Conservation (phyloP, 2,113 vertebrate species). For the Eulemur rufifrons region DNA sequence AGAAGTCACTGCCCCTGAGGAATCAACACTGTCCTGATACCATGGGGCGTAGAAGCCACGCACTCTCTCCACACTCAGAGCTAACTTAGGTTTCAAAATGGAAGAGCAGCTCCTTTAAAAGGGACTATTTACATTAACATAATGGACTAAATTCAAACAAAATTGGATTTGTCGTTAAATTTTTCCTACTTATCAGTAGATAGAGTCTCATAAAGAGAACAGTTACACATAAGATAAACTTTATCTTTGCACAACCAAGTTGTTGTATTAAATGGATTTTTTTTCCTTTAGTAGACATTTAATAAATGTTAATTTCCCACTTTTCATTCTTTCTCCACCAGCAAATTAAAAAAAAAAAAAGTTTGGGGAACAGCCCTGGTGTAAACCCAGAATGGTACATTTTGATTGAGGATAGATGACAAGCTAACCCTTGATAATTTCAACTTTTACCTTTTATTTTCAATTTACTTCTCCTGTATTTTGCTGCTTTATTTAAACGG, state of each 20-base stretch:
- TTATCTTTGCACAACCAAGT: background rate
- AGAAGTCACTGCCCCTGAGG: background rate
- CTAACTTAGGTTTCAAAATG: background rate
- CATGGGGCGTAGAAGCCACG: rapidly evolving
- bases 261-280: background rate
- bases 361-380: background rate
- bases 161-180: background rate
- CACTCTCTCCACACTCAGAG: background rate
- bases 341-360: background rate
- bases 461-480: background rate
- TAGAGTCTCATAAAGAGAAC: background rate
- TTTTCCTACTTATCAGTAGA: background rate
- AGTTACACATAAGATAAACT: background rate
- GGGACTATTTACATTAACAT: background rate
- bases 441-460: background rate
- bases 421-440: background rate
- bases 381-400: background rate
- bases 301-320: conserved; percentile 9
- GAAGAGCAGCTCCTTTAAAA: background rate
- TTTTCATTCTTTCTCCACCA: background rate
- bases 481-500: background rate
- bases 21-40: background rate
- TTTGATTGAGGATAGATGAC: background rate
- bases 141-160: background rate
- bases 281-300: background rate